Conservation (phyloP, 2,113 vertebrate species). For the Psettodes erumei region DNA sequence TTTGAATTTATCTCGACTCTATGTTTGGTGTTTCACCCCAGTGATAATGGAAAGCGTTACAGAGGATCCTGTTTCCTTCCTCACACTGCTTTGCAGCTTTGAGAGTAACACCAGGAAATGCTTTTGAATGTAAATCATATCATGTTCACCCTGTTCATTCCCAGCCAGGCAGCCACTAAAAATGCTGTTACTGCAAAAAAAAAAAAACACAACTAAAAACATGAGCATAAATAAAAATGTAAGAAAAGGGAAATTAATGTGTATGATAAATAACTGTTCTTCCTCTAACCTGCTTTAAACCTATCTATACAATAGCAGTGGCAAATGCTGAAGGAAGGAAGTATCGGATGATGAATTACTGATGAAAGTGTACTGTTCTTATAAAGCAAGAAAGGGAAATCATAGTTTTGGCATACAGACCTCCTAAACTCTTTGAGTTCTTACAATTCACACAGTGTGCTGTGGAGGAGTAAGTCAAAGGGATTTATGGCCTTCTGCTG, state of each 20-base stretch:
- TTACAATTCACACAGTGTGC: slow-evolving; percentile 8
- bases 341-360: background rate
- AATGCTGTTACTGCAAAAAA: too few species aligned
- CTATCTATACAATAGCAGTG: slow-evolving; percentile 13
- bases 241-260: slow-evolving; percentile 53
- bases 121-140: slow-evolving; percentile 62
- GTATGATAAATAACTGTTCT: slow-evolving; percentile 41
- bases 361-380: background rate
- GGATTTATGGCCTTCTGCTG: slow-evolving; percentile 26
- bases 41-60: slow-evolving; percentile 35
- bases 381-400: slow-evolving; percentile 25
- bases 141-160: slow-evolving; percentile 41
- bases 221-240: slow-evolving; percentile 41
- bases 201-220: slow-evolving; percentile 33
- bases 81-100: slow-evolving; percentile 37
- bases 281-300: slow-evolving; percentile 19
- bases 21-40: too few species aligned
- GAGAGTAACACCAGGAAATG: slow-evolving; percentile 32
- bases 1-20: too few species aligned
- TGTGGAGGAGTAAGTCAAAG: slow-evolving; percentile 3
- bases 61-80: slow-evolving; percentile 44
- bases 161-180: slow-evolving; percentile 4
- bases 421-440: slow-evolving; percentile 9
- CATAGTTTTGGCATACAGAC: slow-evolving; percentile 9
- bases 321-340: background rate